Conservation (phyloP, 2,113 vertebrate genomes). For the Xiphias gladius region DNA sequence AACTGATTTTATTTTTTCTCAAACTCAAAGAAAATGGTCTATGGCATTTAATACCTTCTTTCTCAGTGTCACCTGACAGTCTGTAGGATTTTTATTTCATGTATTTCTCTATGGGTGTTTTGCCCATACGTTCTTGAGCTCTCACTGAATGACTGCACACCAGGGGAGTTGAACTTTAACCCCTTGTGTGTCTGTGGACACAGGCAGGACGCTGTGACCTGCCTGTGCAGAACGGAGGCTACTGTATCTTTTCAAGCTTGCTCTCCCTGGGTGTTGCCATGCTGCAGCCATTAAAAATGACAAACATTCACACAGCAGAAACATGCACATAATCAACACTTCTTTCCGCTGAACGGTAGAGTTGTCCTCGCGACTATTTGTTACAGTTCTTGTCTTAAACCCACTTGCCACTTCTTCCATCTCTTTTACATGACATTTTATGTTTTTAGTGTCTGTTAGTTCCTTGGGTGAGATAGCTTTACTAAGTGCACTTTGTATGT, state of each 20-base stretch:
- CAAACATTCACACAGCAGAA: slow-evolving; percentile 35
- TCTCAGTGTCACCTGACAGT: slow-evolving; percentile 71
- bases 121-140: slow-evolving; percentile 70
- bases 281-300: slow-evolving; percentile 43
- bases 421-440: slow-evolving; percentile 3
- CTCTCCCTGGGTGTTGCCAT: slow-evolving; percentile 83
- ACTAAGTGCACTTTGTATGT: slow-evolving; percentile 86
- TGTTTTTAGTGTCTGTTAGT: slow-evolving; percentile 58
- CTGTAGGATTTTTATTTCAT: slow-evolving; percentile 73
- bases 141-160: slow-evolving; percentile 73
- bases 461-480: slow-evolving; percentile 81
- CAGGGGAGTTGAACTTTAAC: slow-evolving; percentile 66
- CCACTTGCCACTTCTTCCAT: slow-evolving; percentile 48
- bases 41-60: slow-evolving; percentile 72
- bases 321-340: slow-evolving; percentile 45
- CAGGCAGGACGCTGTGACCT: slow-evolving; percentile 66
- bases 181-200: slow-evolving; percentile 68
- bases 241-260: slow-evolving; percentile 75
- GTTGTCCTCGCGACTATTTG: slow-evolving; percentile 49
- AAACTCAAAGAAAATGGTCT: slow-evolving; percentile 69
- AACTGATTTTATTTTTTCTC: slow-evolving; percentile 68
- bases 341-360: slow-evolving; percentile 26
- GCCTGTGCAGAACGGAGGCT: slow-evolving; percentile 74
- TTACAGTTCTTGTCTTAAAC: slow-evolving; percentile 62
- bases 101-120: slow-evolving; percentile 67